Evolutionary conservation across 2,113 vertebrate genomes (phyloP), one percentile per base, ranked within the genome.

Genomic region (Gasterosteus aculeatus): DNA sequence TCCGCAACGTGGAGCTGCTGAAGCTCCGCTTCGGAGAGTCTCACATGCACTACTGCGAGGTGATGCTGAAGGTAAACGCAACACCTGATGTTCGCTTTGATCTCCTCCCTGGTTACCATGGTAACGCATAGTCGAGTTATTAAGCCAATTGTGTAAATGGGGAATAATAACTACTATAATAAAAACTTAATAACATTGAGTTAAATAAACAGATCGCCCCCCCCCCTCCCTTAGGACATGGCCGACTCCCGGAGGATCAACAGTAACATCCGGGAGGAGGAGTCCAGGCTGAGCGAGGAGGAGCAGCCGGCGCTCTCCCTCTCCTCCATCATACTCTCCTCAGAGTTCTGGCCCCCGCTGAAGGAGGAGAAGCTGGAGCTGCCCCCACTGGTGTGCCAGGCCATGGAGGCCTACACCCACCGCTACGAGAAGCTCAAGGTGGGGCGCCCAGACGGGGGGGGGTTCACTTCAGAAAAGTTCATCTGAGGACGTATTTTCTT

Each of bases 401-500:
- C 96, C 69, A 97, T 98, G 94, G 97, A 98, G 59, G 93, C 93
- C 3, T 99, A 98, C 90, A 97, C 97, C 10, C 95, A 95, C 77
- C 96, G 97, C 87, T 99, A 98, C 1, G 97, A 99, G 93, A 99
- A 99, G 46, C 94, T 99, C 9, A 99, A 99, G 97, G 98, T 97
- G 69, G 68, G 19, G 56, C 12, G 33, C 3, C 33, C 33, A 26
- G 22, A 26, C 22, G 1, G 22, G 35, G 35, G 35, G 35, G 35
- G 35, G 35, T 5, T 38, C 35, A 6, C 35, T 7, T n/a, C 6
- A 49, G 8, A 3, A 8, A 8, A 2, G 46, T 9, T 9, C 47
- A 8, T 7, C 7, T n/a, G 47, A 19, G 47, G 47, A 49, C 15
- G 14, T 2, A 1, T 16, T 46, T 11, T 44, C 41, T 78, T 7